Evolutionary conservation across 2,113 vertebrate species (phyloP), one percentile per base, ranked within the genome.

Genomic region (Crotalus tigris): DNA sequence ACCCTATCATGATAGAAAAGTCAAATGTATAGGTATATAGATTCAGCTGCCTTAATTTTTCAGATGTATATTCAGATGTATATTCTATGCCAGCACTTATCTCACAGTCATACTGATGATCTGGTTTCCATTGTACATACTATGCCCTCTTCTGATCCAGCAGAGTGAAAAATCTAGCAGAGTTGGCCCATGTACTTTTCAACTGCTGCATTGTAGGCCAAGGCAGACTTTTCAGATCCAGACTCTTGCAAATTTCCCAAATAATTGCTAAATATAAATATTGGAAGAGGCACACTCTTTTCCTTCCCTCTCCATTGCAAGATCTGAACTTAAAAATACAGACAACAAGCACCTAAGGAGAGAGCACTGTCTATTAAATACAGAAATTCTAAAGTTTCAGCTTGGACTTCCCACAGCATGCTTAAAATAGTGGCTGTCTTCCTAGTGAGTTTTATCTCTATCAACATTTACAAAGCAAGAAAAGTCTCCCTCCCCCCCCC

Each of bases 131-230:
- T 90, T 92, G 55, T 44, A 89, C 49, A 64, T 95, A 88, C 1
- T 12, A 92, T 86, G 91, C 91, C 59, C 91, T 61, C 51, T 29
- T 6, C 53, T 88, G 58, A 85, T 33, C 81, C 89, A 55, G 92
- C 92, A 93, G 64, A 92, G 91, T 75, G 91, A 94, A 85, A 93
- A 93, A 93, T 94, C 93, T 91, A 58, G 69, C 61, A 92, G 8
- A 59, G 92, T 93, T 94, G 96, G 96, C 91, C 94, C 88, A 93
- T 94, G 55, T 92, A 89, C 93, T 92, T 64, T 90, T 91, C 94
- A 92, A 92, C 1, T 39, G 33, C 44, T 54, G 4, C 44, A 93
- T 95, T 96, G 94, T 95, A 95, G 33, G 90, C 93, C 59, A 57
- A 87, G 29, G 21, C n/a, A 53, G 75, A 5, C 87, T 93, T 91